Evolutionary conservation across 2,888 invertebrate species (phyloP), one percentile per base, ranked within the genome.

Genomic region (Pimpla rufipes): DNA sequence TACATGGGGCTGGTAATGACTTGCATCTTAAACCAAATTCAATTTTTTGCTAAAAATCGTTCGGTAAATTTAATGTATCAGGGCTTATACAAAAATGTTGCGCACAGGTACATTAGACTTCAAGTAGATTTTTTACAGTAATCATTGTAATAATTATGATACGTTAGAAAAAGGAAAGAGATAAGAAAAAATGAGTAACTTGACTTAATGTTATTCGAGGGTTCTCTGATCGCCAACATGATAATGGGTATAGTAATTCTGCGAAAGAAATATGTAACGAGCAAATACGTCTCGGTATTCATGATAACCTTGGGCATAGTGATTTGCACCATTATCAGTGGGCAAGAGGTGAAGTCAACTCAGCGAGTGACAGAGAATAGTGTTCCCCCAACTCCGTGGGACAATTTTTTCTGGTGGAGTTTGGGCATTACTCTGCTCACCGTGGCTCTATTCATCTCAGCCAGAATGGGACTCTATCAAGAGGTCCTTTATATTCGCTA

Each of bases 191-290:
- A 47, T 74, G 18, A 76, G 50, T 79, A 42, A 42, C 13, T 5
- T 42, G 13, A 64, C 74, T 59, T 29, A 66, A 81, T 83, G 85
- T 87, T 82, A 87, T 94, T 94, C 79, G 92, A 97, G 97, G 99
- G 99, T 0, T 99, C 99, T 3, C 94, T 99, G 40, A 98, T 99
- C 94, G 98, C 99, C 0, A 99, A 99, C 93, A 97, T 99, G 97
- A 95, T 98, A 42, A 97, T 99, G 96, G 98, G 99, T 13, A 97
- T 98, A 47, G 94, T 98, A 88, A 97, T 99, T 83, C 93, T 99
- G 50, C 97, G 97, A 89, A 97, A 97, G 90, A 94, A 95, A 68
- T 99, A 99, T 90, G 94, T 96, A 0, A 93, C 96, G 2, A 95
- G 96, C 42, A 99, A 99, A 93, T 99, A 98, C 93, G 84, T 98